Base-by-base conservation (phyloP, 2,797 vertebrate genomes). In the Clamator glandarius region DNA sequence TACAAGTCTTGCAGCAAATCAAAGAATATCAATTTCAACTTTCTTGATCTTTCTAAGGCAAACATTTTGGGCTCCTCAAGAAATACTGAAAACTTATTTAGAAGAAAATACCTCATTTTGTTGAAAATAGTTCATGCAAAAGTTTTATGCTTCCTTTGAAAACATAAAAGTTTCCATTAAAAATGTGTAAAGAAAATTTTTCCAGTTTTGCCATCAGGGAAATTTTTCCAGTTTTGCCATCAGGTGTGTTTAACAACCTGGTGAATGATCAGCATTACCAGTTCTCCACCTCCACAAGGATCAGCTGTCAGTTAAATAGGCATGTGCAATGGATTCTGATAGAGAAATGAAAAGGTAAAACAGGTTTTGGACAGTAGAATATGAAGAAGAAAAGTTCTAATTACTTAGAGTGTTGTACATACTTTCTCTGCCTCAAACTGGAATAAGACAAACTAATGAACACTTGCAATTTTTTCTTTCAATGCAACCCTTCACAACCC, bases 361-460 rank as follows among this genome's bases (percentile, higher is more conserved):
- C 11, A 64, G 14, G 15, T 78, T 78, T 84, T 54, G 24, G 26
- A 25, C 11, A 26, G n/a, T 17, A 29, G 31, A 78, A 50, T 26
- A 41, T n/a, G 36, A 67, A 75, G 44, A 6, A 78, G 74, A 50
- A 46, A 54, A 41, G 13, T 44, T 87, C 10, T 35, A 54, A 68
- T 5, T 68, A 33, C n/a, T 1, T 12, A 26, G 41, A 26, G 1
- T 3, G 0, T 68, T 5, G 3, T 29, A 36, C 1, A 1, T 57
- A 20, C 77, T 88, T 64, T 76, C 58, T 57, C 59, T 89, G 66
- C 36, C 46, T 78, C 51, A 29, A 12, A 58, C 9, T 75, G 28
- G 23, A 70, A 44, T 28, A 61, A 31, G 28, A 63, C 13, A 15
- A 16, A 12, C 15, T 50, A 61, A 61, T 4, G 28, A 79, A 52